Base-by-base conservation (phyloP, 35 echinoderm and acorn worm species). In the Heliocidaris tuberculata region DNA sequence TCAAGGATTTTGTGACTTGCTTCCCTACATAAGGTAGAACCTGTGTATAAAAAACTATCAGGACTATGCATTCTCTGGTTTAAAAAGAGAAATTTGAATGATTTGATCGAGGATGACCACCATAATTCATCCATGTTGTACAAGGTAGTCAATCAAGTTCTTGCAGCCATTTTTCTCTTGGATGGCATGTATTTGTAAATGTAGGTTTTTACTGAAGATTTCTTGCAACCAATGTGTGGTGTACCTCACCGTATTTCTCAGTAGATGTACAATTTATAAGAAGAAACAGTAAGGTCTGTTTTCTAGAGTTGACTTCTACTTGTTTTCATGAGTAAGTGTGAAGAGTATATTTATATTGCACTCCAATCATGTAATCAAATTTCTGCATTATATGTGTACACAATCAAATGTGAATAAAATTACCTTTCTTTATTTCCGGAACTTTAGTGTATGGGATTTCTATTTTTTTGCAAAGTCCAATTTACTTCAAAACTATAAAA, bases 321-420 rank as follows among this genome's bases (percentile, higher is more conserved):
- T 78, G 21, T n/a, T 78, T 78, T 78, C 65, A 27, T 78, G 65
- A 78, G 65, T 78, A 78, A 78, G 65, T 78, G 65, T 78, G 65
- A 78, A 78, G 27, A 78, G 65, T 78, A 78, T 78, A 78, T 78
- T 78, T 78, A 78, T 78, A 78, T 78, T 78, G 65, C 65, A 78
- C 21, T 78, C 65, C 27, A 78, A 78, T 78, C 65, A 78, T 78
- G 65, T 78, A 78, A n/a, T n/a, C 65, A 78, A 78, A 21, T 78
- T 78, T 78, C 65, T 78, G 65, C 65, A 78, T 78, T 78, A 78
- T 78, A 78, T 78, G 65, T 78, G 65, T 78, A 78, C 65, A n/a
- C 65, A 78, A 78, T 78, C 65, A 78, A 78, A 21, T 27, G 65
- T 78, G 65, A 78, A 78, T 78, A 78, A 78, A 78, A 78, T n/a